Evolutionary conservation across 2,888 invertebrate genomes (phyloP).

Genomic region (Ennomos fuscantarius): DNA sequence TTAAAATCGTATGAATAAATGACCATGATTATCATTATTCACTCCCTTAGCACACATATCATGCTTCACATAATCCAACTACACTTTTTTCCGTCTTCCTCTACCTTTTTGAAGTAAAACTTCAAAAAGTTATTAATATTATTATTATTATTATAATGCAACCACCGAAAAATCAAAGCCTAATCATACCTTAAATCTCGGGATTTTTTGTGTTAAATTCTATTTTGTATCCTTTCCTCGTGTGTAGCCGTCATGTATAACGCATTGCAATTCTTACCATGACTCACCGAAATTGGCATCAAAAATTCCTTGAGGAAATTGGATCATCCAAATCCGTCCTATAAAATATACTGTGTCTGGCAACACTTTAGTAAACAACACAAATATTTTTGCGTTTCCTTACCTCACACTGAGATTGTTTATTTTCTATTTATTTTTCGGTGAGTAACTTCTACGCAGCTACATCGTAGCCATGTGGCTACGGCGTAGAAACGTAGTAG

Average conservation of each 20-base stretch:
- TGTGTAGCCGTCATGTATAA: conserved; percentile 42
- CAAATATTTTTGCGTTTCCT: conserved; percentile 16
- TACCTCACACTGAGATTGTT: conserved; percentile 13
- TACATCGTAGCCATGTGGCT: not conserved
- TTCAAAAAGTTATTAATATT: no score
- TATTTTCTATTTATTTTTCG: conserved; percentile 18
- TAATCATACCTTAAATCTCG: no score
- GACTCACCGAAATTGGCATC: conserved; percentile 44
- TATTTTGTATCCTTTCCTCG: no score
- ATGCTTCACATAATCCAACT: no score
- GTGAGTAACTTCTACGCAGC: conserved; percentile 4
- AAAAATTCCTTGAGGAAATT: conserved; percentile 45
- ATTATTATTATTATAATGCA: no score
- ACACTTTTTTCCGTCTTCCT: no score
- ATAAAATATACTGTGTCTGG: conserved; percentile 38
- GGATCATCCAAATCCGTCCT: conserved; percentile 45
- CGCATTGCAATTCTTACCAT: conserved; percentile 44
- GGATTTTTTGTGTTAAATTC: no score
- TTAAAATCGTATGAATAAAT: no score
- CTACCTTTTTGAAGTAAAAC: no score
- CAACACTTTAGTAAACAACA: conserved; percentile 25
- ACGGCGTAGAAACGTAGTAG: conserved; percentile 1
- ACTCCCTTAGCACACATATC: no score
- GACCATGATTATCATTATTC: no score
- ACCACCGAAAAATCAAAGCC: no score